A percentile compares a stretch with the other conserved stretches of the same genome.
phyloP scores from a whole-genome alignment of 2,888 invertebrate species.

The Neocrepidodera transversa region DNA sequence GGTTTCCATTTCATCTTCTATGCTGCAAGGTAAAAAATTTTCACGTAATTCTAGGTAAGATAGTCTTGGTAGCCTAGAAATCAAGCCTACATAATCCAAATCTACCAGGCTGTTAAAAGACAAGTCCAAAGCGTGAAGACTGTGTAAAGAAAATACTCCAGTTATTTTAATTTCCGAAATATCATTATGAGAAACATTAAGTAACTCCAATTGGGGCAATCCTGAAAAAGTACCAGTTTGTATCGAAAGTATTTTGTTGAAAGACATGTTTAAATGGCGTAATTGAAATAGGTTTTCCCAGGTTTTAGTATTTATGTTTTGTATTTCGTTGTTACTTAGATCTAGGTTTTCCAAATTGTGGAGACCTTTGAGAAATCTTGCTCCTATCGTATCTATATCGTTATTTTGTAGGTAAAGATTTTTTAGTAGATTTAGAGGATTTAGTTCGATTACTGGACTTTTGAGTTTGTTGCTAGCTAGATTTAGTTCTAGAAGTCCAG shows the following conservation, averaged over 20 bases:
- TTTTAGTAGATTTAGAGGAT: slow-evolving; percentile 44
- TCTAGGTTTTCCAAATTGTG: slow-evolving; percentile 51
- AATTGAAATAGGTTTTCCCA: slow-evolving; percentile 49
- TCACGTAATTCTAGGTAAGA: slow-evolving; percentile 51
- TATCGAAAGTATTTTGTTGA: slow-evolving; percentile 50
- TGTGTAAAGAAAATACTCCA: slow-evolving; percentile 53
- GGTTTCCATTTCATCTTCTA: slow-evolving; percentile 53
- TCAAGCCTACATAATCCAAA: slow-evolving; percentile 53
- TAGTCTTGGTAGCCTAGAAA: slow-evolving; percentile 52
- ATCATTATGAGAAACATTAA: slow-evolving; percentile 54
- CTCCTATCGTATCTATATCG: slow-evolving; percentile 44
- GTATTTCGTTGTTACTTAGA: slow-evolving; percentile 50
- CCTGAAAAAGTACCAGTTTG: slow-evolving; percentile 53
- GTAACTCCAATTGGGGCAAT: slow-evolving; percentile 52
- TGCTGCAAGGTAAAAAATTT: slow-evolving; percentile 53
- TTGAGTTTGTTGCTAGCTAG: slow-evolving; percentile 49
- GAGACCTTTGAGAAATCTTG: slow-evolving; percentile 49
- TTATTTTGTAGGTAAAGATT: slow-evolving; percentile 51
- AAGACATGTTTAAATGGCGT: slow-evolving; percentile 48
- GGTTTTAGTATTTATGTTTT: slow-evolving; percentile 44
- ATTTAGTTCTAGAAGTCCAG: slow-evolving; percentile 47
- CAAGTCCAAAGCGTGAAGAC: slow-evolving; percentile 54
- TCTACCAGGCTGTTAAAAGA: slow-evolving; percentile 52
- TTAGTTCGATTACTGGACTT: slow-evolving; percentile 39
- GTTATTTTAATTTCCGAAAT: slow-evolving; percentile 49